These are phyloP conservation scores for Urechis unicinctus DNA, from an alignment of 2,888 invertebrate genomes.

Conservation along the genomic window DNA sequence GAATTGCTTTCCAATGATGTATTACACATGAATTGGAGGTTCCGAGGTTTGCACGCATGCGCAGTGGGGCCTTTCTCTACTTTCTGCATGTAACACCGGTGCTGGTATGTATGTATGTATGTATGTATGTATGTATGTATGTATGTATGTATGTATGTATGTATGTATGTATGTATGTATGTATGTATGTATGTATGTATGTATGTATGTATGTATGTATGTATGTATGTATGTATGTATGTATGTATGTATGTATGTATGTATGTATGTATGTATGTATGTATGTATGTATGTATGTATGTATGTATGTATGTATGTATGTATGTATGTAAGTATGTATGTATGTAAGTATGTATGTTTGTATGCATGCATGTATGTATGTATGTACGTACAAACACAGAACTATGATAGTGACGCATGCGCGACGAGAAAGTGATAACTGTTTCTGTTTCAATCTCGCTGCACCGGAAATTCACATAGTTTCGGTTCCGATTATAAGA, in stretches of 20 bases:
- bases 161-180: background rate
- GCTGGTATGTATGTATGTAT: slow-evolving; percentile 2
- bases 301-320: slow-evolving; percentile 1
- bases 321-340: slow-evolving; percentile 1
- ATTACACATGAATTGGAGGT: no score
- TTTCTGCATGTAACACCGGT: no score
- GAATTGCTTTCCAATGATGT: no score
- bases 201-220: background rate
- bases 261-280: background rate
- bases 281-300: background rate
- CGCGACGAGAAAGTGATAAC: no score
- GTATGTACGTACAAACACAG: slow-evolving; percentile 1
- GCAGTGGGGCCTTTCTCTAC: no score
- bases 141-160: slow-evolving; percentile 4
- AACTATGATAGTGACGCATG: no score
- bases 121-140: slow-evolving; percentile 4
- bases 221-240: background rate
- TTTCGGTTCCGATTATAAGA: no score
- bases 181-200: background rate
- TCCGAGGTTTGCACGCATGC: no score
- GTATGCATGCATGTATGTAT: slow-evolving; percentile 3
- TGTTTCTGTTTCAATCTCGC: no score
- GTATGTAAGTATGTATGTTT: slow-evolving; percentile 4
- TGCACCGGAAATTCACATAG: no score
- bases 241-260: slow-evolving; percentile 1